Evolutionary conservation across 2,797 vertebrate genomes (phyloP).

Genomic region (Hoplostethus mediterraneus): DNA sequence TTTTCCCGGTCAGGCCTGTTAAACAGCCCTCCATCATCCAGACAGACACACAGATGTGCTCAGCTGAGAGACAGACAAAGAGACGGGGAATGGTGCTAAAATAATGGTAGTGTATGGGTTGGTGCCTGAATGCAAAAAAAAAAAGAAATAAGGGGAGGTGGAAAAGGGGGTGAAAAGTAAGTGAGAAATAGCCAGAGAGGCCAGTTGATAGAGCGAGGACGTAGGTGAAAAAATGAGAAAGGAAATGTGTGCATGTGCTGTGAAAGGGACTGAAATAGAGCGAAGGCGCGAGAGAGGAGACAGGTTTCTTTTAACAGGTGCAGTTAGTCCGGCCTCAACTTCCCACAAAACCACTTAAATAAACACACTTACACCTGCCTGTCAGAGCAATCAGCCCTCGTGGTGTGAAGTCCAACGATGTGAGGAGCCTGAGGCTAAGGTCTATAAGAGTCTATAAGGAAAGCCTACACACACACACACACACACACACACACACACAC

Average conservation of each 20-base stretch:
- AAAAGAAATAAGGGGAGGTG: neutral
- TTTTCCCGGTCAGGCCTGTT: slow-evolving; percentile 79
- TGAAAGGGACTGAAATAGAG: slow-evolving; percentile 48
- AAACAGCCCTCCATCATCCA: slow-evolving; percentile 68
- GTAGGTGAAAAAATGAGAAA: slow-evolving; percentile 1
- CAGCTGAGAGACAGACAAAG: slow-evolving; percentile 58
- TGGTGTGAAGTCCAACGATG: slow-evolving; percentile 54
- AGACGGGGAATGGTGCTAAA: neutral
- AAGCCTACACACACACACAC: slow-evolving; percentile 57
- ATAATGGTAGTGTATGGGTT: neutral
- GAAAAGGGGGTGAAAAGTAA: neutral
- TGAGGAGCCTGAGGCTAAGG: slow-evolving; percentile 28
- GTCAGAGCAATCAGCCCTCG: slow-evolving; percentile 69
- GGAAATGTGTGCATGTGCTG: slow-evolving; percentile 26
- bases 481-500: slow-evolving; percentile 29
- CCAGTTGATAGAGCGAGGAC: neutral
- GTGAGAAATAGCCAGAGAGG: neutral
- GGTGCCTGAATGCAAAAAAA: neutral
- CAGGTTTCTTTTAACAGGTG: slow-evolving; percentile 74
- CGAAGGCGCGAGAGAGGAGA: slow-evolving; percentile 36
- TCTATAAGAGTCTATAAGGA: slow-evolving; percentile 55
- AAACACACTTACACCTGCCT: slow-evolving; percentile 69
- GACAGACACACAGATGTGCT: slow-evolving; percentile 77
- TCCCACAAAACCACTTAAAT: slow-evolving; percentile 64
- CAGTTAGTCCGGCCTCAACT: slow-evolving; percentile 55